These are phyloP conservation scores for Patella pellucida DNA, from an alignment of 2,888 invertebrate genomes.

Conservation along the genomic window DNA sequence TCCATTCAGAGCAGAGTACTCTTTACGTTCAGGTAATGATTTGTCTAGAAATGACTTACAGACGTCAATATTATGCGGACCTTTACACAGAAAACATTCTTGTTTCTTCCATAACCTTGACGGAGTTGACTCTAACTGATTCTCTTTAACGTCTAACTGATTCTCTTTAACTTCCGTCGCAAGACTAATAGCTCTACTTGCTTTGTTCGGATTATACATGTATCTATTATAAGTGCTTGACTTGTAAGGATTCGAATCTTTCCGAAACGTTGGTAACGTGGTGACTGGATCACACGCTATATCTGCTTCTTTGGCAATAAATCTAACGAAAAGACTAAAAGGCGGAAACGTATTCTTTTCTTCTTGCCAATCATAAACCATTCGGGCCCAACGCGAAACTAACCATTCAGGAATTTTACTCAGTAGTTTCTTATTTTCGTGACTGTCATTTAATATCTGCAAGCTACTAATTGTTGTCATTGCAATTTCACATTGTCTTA, in stretches of 20 bases:
- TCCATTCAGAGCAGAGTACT: too few species aligned
- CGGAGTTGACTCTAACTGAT: too few species aligned
- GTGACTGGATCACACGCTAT: conserved; percentile 14
- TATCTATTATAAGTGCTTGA: too few species aligned
- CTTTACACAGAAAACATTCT: too few species aligned
- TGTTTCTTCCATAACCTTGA: too few species aligned
- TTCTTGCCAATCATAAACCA: conserved; percentile 16
- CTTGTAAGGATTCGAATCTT: neutral
- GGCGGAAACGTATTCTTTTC: neutral
- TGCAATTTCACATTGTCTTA: conserved; percentile 20
- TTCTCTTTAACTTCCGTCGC: too few species aligned
- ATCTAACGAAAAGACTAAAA: neutral
- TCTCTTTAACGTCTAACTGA: too few species aligned
- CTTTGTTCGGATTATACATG: too few species aligned
- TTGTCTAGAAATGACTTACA: too few species aligned
- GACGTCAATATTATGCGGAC: too few species aligned
- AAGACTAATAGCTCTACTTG: too few species aligned
- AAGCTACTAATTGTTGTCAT: conserved; percentile 10
- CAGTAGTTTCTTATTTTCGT: conserved; percentile 23
- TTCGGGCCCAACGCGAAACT: conserved; percentile 17
- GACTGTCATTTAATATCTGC: neutral
- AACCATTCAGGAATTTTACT: conserved; percentile 31
- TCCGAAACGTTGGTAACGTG: neutral
- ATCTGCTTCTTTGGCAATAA: conserved; percentile 18
- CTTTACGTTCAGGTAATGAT: too few species aligned